phyloP scores from a whole-genome alignment of 2,888 invertebrate genomes.

The Nephrotoma flavescens region DNA sequence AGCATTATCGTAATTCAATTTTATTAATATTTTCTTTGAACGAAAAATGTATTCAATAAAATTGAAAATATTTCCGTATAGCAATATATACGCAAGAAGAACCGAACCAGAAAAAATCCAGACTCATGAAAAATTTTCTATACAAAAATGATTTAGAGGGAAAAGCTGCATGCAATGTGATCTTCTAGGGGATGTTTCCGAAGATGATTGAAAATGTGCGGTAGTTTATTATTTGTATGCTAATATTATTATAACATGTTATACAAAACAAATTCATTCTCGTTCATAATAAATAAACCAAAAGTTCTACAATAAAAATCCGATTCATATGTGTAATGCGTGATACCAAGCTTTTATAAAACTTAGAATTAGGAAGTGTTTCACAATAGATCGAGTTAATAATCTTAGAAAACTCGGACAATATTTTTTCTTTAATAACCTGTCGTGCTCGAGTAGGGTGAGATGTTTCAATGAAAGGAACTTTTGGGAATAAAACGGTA shows the following conservation, averaged over 20 bases:
- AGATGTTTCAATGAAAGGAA: no score
- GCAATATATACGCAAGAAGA: not conserved
- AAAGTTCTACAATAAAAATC: no score
- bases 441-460: no score
- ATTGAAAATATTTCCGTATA: not conserved
- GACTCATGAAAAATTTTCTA: not conserved
- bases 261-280: no score
- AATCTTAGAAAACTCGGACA: no score
- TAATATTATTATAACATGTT: not conserved
- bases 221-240: not conserved
- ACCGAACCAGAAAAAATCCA: not conserved
- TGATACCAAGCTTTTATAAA: no score
- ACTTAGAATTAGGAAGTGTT: no score
- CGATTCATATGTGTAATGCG: no score
- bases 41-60: not conserved
- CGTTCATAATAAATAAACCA: no score
- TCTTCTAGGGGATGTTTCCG: not conserved
- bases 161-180: not conserved
- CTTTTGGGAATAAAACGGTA: no score
- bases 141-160: not conserved
- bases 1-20: not conserved
- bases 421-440: no score
- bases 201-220: not conserved
- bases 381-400: no score
- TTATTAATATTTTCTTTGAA: not conserved